Conservation (phyloP, 2,888 invertebrate species). For the Hypomecis atomaria region DNA sequence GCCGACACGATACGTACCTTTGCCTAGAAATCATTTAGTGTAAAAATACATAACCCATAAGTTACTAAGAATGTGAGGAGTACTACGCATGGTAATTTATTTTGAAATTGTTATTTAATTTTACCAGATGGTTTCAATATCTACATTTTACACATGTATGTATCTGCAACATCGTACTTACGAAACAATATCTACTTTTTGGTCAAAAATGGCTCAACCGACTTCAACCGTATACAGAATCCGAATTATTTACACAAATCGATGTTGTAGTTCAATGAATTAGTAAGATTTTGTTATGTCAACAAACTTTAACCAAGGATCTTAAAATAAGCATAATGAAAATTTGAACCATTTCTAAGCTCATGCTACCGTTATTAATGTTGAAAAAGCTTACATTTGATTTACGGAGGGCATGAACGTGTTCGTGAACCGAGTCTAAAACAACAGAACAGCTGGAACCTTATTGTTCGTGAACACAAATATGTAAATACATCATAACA, state of each 20-base stretch:
- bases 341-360: not conserved
- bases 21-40: constrained; percentile 1
- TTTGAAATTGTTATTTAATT: too few relatives aligned
- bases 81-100: too few relatives aligned
- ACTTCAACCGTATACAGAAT: too few relatives aligned
- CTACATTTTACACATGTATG: too few relatives aligned
- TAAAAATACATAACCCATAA: not conserved
- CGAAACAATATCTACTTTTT: too few relatives aligned
- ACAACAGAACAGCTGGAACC: constrained; percentile 35
- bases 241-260: too few relatives aligned
- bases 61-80: too few relatives aligned
- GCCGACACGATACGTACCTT: constrained; percentile 7
- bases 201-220: too few relatives aligned
- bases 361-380: not conserved
- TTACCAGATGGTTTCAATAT: too few relatives aligned
- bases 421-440: constrained; percentile 20
- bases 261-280: too few relatives aligned
- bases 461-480: constrained; percentile 38
- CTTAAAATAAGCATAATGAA: not conserved
- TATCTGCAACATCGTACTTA: too few relatives aligned
- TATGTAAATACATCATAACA: constrained; percentile 37
- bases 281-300: too few relatives aligned
- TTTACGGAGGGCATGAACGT: constrained; percentile 18
- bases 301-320: not conserved
- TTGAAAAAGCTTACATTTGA: constrained; percentile 19